phyloP scores from a whole-genome alignment of 2,888 invertebrate genomes.

The Drosophila seclusa region DNA sequence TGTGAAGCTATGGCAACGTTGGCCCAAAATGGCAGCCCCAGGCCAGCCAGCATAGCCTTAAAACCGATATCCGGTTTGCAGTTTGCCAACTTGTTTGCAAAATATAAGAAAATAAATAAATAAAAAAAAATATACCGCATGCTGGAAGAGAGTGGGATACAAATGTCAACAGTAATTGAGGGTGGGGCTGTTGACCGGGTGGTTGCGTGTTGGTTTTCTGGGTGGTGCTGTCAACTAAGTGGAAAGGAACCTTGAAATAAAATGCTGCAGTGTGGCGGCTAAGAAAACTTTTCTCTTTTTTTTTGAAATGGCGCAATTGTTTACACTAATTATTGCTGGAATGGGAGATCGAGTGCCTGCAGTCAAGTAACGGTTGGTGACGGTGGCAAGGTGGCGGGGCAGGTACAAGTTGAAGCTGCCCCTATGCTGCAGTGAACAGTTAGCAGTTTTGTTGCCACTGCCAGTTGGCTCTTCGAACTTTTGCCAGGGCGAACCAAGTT shows the following conservation, averaged over 20 bases:
- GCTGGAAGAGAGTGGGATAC: conserved; percentile 12
- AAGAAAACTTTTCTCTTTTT: conserved; percentile 42
- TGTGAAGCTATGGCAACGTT: conserved; percentile 52
- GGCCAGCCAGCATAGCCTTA: not conserved
- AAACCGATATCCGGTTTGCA: conserved; percentile 64
- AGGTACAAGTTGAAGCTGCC: not conserved
- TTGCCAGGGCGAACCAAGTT: conserved; percentile 55
- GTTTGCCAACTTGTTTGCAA: conserved; percentile 66
- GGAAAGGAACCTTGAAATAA: conserved; percentile 62
- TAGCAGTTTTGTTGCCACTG: conserved; percentile 28
- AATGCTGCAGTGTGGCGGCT: conserved; percentile 58
- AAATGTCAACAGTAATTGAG: not conserved
- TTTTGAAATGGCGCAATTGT: conserved; percentile 67
- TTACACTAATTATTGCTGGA: conserved; percentile 74
- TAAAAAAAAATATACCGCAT: conserved; percentile 50
- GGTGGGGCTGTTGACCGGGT: not conserved
- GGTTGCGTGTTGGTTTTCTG: not conserved
- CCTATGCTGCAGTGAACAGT: conserved; percentile 29
- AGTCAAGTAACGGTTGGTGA: not conserved
- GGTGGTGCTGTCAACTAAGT: conserved; percentile 7
- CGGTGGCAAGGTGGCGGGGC: not conserved
- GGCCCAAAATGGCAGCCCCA: conserved; percentile 1
- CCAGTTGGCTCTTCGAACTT: conserved; percentile 53
- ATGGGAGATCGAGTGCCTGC: conserved; percentile 20
- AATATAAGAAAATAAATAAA: conserved; percentile 6